Percentiles rank a stretch among this genome's conserved stretches.
Conservation (phyloP, 2,797 vertebrate species). For the Gymnothorax reevesii region DNA sequence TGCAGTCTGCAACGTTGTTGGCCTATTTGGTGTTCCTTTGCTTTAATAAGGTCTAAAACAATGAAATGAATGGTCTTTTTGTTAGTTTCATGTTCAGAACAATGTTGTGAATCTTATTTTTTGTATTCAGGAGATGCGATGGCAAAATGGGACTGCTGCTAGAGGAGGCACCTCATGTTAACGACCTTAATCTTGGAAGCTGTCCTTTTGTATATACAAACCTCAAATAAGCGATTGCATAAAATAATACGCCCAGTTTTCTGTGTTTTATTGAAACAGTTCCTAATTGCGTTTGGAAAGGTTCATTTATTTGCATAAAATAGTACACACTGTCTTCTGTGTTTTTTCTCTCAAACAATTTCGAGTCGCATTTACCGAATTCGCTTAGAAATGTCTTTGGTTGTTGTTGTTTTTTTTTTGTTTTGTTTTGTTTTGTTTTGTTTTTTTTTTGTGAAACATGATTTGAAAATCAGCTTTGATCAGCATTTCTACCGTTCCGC, state of each 20-base stretch:
- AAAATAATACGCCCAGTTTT: background rate
- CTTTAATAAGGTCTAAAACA: background rate
- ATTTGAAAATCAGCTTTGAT: background rate
- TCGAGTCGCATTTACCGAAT: background rate
- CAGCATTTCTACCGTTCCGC: background rate
- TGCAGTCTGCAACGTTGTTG: background rate
- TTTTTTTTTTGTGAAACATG: background rate
- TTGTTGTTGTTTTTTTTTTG: no score
- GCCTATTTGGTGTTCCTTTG: background rate
- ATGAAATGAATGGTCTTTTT: background rate
- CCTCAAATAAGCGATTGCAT: background rate
- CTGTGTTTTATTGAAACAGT: background rate
- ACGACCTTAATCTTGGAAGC: constrained; percentile 7
- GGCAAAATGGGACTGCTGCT: background rate
- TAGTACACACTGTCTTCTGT: background rate
- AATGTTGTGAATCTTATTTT: background rate
- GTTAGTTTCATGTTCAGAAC: background rate
- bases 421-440: no score
- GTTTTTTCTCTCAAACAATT: background rate
- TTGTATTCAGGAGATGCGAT: background rate
- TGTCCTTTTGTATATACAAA: background rate
- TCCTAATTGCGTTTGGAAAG: background rate
- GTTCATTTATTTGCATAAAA: background rate
- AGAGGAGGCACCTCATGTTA: background rate
- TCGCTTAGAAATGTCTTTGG: no score